A percentile compares a stretch with the other conserved stretches of the same genome.
Conservation (phyloP, 2,113 vertebrate species). For the Microtus pennsylvanicus region DNA sequence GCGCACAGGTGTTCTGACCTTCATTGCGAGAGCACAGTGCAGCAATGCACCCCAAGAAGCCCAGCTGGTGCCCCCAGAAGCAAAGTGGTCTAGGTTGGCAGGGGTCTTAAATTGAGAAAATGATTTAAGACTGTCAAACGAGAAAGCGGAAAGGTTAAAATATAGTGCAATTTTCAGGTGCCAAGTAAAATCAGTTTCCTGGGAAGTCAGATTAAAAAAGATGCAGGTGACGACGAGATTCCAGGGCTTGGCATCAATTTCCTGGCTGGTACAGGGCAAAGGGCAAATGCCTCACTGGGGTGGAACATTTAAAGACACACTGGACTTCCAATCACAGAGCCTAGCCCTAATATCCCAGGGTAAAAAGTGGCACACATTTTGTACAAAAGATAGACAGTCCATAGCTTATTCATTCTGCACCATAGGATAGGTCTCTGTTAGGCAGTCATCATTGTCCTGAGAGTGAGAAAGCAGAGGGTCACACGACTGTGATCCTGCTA, state of each 20-base stretch:
- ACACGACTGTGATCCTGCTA: not conserved
- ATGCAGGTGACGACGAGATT: not conserved
- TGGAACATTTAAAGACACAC: not conserved
- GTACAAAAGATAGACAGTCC: not conserved
- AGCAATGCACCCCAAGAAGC: not conserved
- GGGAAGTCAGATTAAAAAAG: not conserved
- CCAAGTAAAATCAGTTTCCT: conserved; percentile 6
- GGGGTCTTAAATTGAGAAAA: not conserved
- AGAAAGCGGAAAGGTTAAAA: conserved; percentile 23
- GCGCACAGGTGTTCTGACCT: not conserved
- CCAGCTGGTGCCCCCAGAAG: not conserved
- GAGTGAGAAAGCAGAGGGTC: not conserved
- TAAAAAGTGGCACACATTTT: not conserved
- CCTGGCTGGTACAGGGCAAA: not conserved
- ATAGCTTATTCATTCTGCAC: not conserved
- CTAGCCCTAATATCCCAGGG: not conserved
- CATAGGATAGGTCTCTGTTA: not conserved
- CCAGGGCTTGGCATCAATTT: not conserved
- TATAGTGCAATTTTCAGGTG: not conserved
- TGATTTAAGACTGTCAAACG: not conserved
- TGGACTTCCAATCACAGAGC: not conserved
- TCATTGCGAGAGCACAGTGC: not conserved
- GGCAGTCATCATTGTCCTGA: not conserved
- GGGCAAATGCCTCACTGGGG: not conserved
- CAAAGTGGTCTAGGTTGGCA: not conserved